A percentile compares a stretch with the other conserved stretches of the same genome.
These are phyloP conservation scores for Formicarius rufipectus DNA, from an alignment of 2,113 vertebrate genomes.

Conservation along the genomic window DNA sequence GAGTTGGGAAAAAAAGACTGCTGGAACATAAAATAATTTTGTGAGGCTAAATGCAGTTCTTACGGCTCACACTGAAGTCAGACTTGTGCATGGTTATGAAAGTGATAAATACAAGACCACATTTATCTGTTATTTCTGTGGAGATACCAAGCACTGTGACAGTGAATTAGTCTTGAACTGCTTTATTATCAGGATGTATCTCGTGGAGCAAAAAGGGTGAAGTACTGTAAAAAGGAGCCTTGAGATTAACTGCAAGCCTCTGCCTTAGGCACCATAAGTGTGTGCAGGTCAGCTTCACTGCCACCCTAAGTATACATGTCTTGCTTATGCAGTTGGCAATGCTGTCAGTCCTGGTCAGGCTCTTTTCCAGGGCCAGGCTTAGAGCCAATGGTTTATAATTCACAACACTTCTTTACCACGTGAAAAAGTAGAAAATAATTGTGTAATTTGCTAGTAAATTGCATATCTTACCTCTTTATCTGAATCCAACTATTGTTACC, in stretches of 20 bases:
- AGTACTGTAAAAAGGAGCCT: neutral
- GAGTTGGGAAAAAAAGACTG: neutral
- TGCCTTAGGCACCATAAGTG: neutral
- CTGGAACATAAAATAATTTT: neutral
- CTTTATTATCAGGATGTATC: neutral
- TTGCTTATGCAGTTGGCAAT: neutral
- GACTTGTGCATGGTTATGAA: neutral
- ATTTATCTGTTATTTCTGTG: neutral
- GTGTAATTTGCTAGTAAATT: neutral
- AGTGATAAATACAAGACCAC: neutral
- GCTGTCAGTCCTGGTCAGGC: neutral
- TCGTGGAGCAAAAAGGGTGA: neutral
- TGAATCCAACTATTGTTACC: neutral
- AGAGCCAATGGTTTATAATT: neutral
- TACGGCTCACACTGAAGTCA: neutral
- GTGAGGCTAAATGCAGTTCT: neutral
- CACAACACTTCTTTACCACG: neutral
- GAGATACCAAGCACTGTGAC: neutral
- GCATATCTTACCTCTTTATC: neutral
- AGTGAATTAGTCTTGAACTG: neutral
- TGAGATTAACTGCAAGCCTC: neutral
- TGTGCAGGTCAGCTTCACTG: neutral
- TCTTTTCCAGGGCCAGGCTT: neutral
- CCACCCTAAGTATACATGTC: accelerated
- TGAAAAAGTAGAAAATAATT: neutral